These are phyloP conservation scores for Halocaridina rubra DNA, from an alignment of 2,888 invertebrate genomes.

Conservation along the genomic window DNA sequence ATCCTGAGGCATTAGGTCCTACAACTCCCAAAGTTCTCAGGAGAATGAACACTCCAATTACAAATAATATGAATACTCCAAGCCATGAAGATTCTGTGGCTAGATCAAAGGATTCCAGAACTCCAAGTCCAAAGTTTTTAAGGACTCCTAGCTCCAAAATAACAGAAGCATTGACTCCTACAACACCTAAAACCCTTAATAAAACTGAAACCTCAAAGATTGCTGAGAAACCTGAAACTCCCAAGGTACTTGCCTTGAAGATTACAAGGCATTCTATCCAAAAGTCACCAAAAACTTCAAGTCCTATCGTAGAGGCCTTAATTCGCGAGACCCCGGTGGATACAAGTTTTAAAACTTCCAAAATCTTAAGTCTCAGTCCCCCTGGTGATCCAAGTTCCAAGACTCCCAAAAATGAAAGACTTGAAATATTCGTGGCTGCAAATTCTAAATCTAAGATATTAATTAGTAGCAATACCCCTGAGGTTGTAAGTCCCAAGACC, in stretches of 20 bases:
- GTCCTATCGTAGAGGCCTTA: neutral
- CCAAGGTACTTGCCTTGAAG: neutral
- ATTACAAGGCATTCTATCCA: neutral
- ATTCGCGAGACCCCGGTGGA: no score
- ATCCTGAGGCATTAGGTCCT: neutral
- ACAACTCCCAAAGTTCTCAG: neutral
- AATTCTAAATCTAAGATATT: neutral
- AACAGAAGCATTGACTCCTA: no score
- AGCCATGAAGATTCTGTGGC: neutral
- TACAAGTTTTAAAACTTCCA: no score
- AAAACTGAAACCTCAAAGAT: neutral
- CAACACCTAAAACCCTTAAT: neutral
- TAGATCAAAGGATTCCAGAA: neutral
- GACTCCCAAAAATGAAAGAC: neutral
- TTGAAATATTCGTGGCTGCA: neutral
- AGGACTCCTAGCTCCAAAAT: neutral
- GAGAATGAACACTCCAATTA: neutral
- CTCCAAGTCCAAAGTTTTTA: slow-evolving; percentile 2
- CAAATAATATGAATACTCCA: neutral
- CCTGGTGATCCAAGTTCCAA: no score
- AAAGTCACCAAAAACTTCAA: neutral
- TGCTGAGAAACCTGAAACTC: neutral
- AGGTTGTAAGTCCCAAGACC: neutral
- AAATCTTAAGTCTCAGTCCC: no score
- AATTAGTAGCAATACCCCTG: no score